A percentile compares a stretch with the other conserved stretches of the same genome.
phyloP scores from a whole-genome alignment of 2,797 vertebrate genomes.

The Stomatorhinus walkeri region DNA sequence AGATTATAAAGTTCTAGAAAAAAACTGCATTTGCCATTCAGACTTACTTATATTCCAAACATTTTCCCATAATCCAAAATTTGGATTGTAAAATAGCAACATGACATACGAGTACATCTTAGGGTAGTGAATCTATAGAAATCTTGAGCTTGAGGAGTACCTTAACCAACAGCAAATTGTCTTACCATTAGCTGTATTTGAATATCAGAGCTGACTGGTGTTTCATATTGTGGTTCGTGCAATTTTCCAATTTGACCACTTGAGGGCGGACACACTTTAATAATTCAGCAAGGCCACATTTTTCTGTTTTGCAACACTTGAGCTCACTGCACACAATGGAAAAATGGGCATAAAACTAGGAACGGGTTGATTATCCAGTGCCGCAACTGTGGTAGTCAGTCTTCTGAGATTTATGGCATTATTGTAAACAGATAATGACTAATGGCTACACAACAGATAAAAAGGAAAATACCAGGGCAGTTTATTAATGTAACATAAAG shows the following conservation, averaged over 20 bases:
- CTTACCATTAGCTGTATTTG: neutral
- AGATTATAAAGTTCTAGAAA: neutral
- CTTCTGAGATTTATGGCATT: neutral
- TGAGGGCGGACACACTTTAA: neutral
- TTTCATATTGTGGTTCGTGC: neutral
- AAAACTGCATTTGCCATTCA: constrained; percentile 1
- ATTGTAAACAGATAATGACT: constrained; percentile 4
- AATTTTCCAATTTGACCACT: constrained; percentile 2
- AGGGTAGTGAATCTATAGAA: neutral
- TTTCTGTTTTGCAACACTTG: neutral
- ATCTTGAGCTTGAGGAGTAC: neutral
- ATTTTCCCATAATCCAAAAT: neutral
- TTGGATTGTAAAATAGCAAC: neutral
- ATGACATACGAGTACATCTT: neutral
- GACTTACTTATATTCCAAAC: neutral
- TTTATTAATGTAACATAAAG: neutral
- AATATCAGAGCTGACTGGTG: neutral
- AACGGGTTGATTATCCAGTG: neutral
- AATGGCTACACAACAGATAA: neutral
- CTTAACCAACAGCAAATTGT: neutral
- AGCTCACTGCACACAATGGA: neutral
- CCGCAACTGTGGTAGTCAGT: neutral
- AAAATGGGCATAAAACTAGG: neutral
- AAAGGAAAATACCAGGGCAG: neutral
- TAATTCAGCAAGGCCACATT: neutral